These are phyloP conservation scores for Phaetusa simplex DNA, from an alignment of 2,113 vertebrate species.

Conservation along the genomic window DNA sequence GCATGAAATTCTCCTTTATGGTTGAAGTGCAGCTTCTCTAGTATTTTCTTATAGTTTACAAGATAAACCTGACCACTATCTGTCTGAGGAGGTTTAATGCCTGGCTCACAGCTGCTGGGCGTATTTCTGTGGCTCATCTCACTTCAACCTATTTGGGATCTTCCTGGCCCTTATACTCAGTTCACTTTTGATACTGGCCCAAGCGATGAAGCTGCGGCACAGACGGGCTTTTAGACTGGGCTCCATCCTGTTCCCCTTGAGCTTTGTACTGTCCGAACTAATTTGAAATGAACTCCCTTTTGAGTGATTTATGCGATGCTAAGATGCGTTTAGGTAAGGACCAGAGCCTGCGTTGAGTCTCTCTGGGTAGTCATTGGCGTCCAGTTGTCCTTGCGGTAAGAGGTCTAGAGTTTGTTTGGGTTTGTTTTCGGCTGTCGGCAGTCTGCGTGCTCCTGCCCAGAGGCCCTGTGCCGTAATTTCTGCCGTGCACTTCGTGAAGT, in stretches of 20 bases:
- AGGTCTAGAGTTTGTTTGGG: not conserved
- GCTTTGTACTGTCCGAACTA: not conserved
- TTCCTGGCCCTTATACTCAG: not conserved
- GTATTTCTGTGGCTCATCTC: not conserved
- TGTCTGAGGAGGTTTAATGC: not conserved
- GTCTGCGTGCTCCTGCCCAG: not conserved
- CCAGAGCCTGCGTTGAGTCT: accelerated
- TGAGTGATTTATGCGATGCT: no score
- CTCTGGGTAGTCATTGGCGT: not conserved
- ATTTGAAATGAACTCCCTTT: not conserved
- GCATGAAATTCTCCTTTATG: not conserved
- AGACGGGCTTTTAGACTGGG: not conserved
- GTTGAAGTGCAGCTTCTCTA: not conserved
- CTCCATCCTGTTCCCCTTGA: not conserved
- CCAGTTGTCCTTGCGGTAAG: not conserved
- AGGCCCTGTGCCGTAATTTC: no score
- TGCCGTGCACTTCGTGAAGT: accelerated
- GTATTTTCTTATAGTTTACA: not conserved
- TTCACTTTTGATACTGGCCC: not conserved
- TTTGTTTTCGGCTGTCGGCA: not conserved
- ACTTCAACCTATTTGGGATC: not conserved
- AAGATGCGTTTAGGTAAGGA: not conserved
- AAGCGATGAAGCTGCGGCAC: not conserved
- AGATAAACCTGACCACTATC: no score
- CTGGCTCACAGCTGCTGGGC: not conserved